A percentile compares a stretch with the other conserved stretches of the same genome.
Evolutionary conservation across 1,140 invertebrate species (phyloP).

Genomic region (Dendroctonus ponderosae): DNA sequence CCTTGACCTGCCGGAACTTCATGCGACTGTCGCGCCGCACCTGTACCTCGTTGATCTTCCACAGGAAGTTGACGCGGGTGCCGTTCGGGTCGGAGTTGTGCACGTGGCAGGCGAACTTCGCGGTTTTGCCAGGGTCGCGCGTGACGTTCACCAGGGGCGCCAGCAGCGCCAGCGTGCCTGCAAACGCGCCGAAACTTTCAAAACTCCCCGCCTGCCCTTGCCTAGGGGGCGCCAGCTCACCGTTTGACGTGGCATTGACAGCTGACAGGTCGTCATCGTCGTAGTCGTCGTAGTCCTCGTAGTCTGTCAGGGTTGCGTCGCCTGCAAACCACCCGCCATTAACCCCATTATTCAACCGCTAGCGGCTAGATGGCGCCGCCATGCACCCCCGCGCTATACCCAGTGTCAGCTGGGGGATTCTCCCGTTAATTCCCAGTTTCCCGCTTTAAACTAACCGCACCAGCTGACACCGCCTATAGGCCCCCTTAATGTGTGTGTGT

Average conservation of each 20-base stretch:
- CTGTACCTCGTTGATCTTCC: slow-evolving; percentile 68
- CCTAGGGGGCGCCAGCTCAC: too few species aligned
- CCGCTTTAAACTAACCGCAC: too few species aligned
- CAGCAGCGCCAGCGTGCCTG: slow-evolving; percentile 51
- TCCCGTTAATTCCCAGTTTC: too few species aligned
- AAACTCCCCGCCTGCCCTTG: too few species aligned
- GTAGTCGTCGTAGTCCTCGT: slow-evolving; percentile 29
- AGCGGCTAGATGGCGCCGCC: too few species aligned
- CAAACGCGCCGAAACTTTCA: background rate
- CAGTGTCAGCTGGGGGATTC: too few species aligned
- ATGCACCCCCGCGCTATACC: too few species aligned
- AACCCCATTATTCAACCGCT: too few species aligned
- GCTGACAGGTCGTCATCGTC: slow-evolving; percentile 41
- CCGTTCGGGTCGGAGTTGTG: slow-evolving; percentile 42
- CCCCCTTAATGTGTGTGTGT: too few species aligned
- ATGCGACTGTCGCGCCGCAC: slow-evolving; percentile 54
- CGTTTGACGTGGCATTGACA: slow-evolving; percentile 40
- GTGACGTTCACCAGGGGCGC: slow-evolving; percentile 61
- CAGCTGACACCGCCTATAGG: slow-evolving; percentile 18
- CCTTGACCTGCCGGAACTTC: slow-evolving; percentile 52
- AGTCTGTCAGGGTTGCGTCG: background rate
- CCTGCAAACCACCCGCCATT: slow-evolving; percentile 4
- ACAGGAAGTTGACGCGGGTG: slow-evolving; percentile 60
- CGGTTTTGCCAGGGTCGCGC: slow-evolving; percentile 60
- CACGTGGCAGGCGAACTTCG: slow-evolving; percentile 67